phyloP scores from a whole-genome alignment of 2,797 vertebrate species.

The Astyanax mexicanus region DNA sequence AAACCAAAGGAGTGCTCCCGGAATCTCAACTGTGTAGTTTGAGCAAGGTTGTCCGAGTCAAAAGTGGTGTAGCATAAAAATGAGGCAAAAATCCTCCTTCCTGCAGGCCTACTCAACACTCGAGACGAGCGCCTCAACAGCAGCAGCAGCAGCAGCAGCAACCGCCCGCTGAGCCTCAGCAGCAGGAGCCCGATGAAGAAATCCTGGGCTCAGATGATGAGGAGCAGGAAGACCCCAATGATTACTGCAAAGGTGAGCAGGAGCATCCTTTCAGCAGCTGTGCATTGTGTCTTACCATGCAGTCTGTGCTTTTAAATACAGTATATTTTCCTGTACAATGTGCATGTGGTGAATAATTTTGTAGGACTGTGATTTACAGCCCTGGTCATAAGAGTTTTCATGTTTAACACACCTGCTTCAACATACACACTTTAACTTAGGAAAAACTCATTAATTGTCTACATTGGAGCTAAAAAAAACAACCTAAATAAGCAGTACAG shows the following conservation, averaged over 20 bases:
- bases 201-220: slow-evolving; percentile 97
- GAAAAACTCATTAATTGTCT: no score
- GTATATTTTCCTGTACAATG: background rate
- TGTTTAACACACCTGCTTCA: no score
- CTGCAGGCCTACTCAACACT: slow-evolving; percentile 85
- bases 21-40: background rate
- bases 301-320: background rate
- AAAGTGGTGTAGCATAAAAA: background rate
- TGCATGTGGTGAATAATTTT: background rate
- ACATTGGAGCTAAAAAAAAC: no score
- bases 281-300: background rate
- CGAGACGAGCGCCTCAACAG: slow-evolving; percentile 80
- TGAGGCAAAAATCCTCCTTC: slow-evolving; percentile 32
- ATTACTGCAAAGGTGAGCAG: slow-evolving; percentile 93
- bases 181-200: slow-evolving; percentile 88
- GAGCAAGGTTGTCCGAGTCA: background rate
- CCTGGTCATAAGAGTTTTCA: background rate
- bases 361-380: background rate
- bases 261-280: background rate
- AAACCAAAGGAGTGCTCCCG: background rate
- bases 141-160: slow-evolving; percentile 70
- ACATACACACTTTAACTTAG: no score
- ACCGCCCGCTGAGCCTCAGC: slow-evolving; percentile 80
- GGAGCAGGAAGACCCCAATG: slow-evolving; percentile 97
- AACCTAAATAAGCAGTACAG: no score